Evolutionary conservation across 2,113 vertebrate species (phyloP), one percentile per base, ranked within the genome.

Genomic region (Istiophorus platypterus): DNA sequence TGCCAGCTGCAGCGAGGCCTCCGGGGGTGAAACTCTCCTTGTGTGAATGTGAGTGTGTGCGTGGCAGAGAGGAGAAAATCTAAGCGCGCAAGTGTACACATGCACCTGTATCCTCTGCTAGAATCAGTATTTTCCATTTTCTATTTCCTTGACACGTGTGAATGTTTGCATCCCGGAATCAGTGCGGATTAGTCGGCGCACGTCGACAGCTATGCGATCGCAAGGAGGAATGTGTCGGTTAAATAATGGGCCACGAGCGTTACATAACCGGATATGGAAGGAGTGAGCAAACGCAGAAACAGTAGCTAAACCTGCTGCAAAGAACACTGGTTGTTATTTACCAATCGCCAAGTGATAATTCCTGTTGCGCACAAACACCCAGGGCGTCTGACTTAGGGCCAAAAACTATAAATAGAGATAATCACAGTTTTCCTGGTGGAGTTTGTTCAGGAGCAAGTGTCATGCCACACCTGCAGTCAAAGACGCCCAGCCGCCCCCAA

Each of bases 1-100:
- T 61, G 37, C 88, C 81, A 88, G 87, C 88, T 87, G 88, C 86
- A 88, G 80, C 10, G 11, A 85, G 82, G 85, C 84, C 84, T 76
- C 87, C 61, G 49, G 76, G 54, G 45, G n/a, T n/a, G n/a, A n/a
- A 78, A 13, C 51, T 67, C 76, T 61, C 8, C 22, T 18, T 57
- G 37, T 71, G 77, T 24, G 26, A 61, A 52, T 15, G 39, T 56
- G 69, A 31, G 51, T 49, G 58, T 75, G 66, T 80, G 52, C 49
- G 62, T 7, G 64, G 54, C 41, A 9, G 26, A 54, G 18, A 58
- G 52, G 45, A 26, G 9, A 34, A 18, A 51, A 56, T 24, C 4
- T 41, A 11, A 31, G 29, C 24, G 52, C 27, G 22, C 24, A 9
- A 15, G 6, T 41, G 2, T 52, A 42, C 29, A 13, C 52, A 27